Conservation (phyloP, 1,140 invertebrate genomes). For the Sesamia nonagrioides region DNA sequence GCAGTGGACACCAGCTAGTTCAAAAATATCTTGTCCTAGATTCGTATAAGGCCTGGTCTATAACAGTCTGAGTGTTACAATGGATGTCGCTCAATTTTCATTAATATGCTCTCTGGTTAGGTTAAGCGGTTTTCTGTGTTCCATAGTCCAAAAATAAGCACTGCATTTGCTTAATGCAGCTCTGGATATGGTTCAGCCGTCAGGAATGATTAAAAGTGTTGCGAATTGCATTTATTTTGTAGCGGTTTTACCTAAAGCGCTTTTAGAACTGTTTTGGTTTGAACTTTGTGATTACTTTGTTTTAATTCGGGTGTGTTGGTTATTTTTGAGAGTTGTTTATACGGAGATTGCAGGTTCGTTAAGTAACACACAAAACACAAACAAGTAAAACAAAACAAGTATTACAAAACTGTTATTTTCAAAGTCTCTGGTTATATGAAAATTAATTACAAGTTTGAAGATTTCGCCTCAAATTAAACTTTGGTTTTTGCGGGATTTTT, state of each 20-base stretch:
- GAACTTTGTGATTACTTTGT: not conserved
- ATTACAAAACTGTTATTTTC: no score
- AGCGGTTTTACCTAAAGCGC: not conserved
- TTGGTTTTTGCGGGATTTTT: no score
- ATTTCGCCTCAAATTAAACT: no score
- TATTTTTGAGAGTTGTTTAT: not conserved
- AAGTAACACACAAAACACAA: no score
- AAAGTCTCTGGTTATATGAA: no score
- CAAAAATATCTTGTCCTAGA: slow-evolving; percentile 84
- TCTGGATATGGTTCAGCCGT: slow-evolving; percentile 58
- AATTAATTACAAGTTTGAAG: no score
- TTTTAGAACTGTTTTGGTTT: slow-evolving; percentile 8
- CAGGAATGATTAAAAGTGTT: slow-evolving; percentile 53
- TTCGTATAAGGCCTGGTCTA: slow-evolving; percentile 72
- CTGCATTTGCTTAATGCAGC: slow-evolving; percentile 60
- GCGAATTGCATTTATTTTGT: slow-evolving; percentile 6
- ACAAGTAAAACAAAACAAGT: no score
- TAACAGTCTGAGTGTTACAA: slow-evolving; percentile 71
- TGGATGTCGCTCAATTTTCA: slow-evolving; percentile 84
- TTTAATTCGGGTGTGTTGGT: not conserved
- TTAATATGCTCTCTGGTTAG: slow-evolving; percentile 79
- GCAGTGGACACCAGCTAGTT: slow-evolving; percentile 37
- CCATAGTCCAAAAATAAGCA: slow-evolving; percentile 70
- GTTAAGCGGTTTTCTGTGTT: slow-evolving; percentile 85
- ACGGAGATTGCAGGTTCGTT: no score